These are phyloP conservation scores for Pristionchus exspectatus DNA, from an alignment of 2,888 invertebrate genomes.

Conservation along the genomic window DNA sequence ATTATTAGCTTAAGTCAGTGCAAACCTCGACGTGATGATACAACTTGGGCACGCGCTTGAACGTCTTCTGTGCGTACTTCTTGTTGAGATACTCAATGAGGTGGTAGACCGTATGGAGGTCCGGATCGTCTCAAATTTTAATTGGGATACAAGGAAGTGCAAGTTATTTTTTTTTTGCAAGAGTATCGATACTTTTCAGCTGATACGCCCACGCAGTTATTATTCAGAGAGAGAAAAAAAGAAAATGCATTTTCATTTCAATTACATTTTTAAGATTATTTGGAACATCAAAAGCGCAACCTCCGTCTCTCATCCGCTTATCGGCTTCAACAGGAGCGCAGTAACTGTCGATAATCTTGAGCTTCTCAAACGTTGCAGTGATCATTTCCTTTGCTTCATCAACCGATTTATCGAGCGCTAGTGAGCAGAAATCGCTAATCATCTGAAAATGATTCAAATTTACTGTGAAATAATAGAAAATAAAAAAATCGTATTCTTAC, in stretches of 20 bases:
- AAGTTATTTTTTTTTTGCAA: no score
- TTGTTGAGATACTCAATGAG: background rate
- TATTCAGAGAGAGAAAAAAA: no score
- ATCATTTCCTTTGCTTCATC: background rate
- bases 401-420: background rate
- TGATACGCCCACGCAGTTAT: no score
- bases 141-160: no score
- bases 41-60: background rate
- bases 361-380: background rate
- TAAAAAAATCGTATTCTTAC: background rate
- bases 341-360: background rate
- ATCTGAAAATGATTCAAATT: background rate
- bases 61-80: background rate
- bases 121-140: background rate
- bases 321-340: background rate
- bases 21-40: background rate
- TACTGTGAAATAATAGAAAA: background rate
- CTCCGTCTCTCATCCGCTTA: background rate
- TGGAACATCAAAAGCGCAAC: background rate
- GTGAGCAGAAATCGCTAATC: background rate
- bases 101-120: background rate
- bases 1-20: background rate
- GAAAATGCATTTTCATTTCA: no score
- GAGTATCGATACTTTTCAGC: no score
- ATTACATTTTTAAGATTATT: no score